Evolutionary conservation across 2,888 invertebrate species (phyloP), one percentile per base, ranked within the genome.

Genomic region (Luperina testacea): DNA sequence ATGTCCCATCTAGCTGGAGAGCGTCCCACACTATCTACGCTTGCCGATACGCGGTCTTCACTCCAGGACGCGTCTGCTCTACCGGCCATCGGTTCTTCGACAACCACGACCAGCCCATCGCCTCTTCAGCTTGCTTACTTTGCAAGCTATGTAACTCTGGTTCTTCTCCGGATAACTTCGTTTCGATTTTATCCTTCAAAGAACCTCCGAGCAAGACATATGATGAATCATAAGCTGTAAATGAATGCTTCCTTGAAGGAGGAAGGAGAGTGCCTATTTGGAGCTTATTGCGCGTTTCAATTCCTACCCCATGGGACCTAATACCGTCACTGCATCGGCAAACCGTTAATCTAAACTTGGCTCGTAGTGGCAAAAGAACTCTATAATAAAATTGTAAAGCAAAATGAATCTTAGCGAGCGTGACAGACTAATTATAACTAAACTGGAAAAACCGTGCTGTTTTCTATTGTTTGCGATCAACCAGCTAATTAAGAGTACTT

Each of bases 401-500:
- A 11, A 42, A 68, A 75, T 71, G 9, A 71, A 59, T 71, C 53
- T 72, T 83, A 48, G 69, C 69, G 61, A 72, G 38, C 85, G 72
- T 72, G 77, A 77, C 77, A 69, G 57, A 64, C 61, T 74, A 79
- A 81, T 81, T 77, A 69, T 64, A 75, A 6, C 24, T 78, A 67
- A 78, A 71, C 78, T 75, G 69, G 78, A 81, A 87, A 87, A 87
- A 72, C 79, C 81, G 71, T 72, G 63, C 63, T 63, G 59, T 83
- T 67, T 67, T 77, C 67, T 71, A 81, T 87, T 87, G 79, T 85
- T 78, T 74, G 64, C 68, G 67, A 77, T 79, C 69, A 74, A 65
- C 67, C 32, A 70, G 75, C 61, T 85, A 81, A 87, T 80, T 77
- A 83, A 38, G 51, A 78, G 77, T 68, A 77, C 72, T 78, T 77